A percentile compares a stretch with the other conserved stretches of the same genome.
phyloP scores from a whole-genome alignment of 2,113 vertebrate genomes.

The Castor canadensis region DNA sequence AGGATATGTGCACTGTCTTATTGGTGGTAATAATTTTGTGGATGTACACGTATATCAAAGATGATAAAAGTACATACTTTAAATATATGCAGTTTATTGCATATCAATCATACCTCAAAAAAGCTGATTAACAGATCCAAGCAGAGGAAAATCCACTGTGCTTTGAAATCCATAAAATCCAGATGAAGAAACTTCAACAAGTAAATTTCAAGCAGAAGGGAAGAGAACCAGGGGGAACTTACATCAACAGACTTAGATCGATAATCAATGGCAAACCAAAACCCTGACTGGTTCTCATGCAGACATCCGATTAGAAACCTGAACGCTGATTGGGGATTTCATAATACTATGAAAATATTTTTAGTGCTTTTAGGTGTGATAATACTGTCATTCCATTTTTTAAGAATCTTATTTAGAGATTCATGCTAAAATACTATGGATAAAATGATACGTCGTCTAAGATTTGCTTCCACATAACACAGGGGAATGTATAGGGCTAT shows the following conservation, averaged over 20 bases:
- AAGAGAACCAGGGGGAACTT: not conserved
- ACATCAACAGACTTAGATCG: not conserved
- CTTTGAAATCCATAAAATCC: not conserved
- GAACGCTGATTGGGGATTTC: not conserved
- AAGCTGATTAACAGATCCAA: not conserved
- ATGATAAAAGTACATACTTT: not conserved
- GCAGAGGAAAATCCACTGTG: no score
- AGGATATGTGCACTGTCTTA: not conserved
- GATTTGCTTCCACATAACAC: not conserved
- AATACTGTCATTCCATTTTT: not conserved
- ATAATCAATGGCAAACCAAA: not conserved
- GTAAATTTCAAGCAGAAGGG: not conserved
- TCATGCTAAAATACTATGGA: not conserved
- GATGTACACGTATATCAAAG: not conserved
- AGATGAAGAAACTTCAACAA: not conserved
- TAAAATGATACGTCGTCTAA: not conserved
- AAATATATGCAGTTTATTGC: not conserved
- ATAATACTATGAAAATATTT: not conserved
- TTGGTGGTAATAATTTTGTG: not conserved
- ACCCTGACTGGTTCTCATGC: not conserved
- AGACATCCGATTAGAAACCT: not conserved
- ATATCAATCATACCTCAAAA: not conserved
- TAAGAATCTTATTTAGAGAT: not conserved
- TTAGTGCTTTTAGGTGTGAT: not conserved
- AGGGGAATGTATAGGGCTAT: no score